Percentiles rank a stretch among this genome's conserved stretches.
phyloP scores from a whole-genome alignment of 2,888 invertebrate genomes.

The Drosophila yooni region DNA sequence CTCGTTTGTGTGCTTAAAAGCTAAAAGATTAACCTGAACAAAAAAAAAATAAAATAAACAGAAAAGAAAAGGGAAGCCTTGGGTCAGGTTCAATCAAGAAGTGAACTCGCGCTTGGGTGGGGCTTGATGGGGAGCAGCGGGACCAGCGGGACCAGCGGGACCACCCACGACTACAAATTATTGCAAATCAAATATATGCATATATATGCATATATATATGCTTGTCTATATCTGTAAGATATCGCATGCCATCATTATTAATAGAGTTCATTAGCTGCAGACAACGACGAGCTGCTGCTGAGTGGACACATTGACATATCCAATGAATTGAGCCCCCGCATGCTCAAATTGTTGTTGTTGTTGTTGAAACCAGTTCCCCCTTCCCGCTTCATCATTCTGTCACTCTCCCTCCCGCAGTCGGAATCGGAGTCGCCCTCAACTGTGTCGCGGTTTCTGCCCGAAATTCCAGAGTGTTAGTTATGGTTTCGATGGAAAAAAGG shows the following conservation, averaged over 20 bases:
- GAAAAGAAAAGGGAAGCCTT: neutral
- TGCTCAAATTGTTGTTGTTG: neutral
- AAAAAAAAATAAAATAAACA: neutral
- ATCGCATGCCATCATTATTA: conserved; percentile 49
- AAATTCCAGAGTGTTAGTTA: conserved; percentile 48
- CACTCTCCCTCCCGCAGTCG: neutral
- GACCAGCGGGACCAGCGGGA: neutral
- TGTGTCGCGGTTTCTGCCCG: conserved; percentile 11
- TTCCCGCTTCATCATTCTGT: too few relatives aligned
- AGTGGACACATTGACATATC: conserved; percentile 28
- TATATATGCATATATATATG: neutral
- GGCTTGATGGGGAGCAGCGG: neutral
- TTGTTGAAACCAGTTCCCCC: conserved; percentile 30
- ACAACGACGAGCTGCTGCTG: conserved; percentile 19
- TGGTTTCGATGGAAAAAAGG: conserved; percentile 66
- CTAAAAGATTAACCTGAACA: conserved; percentile 17
- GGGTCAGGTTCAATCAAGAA: conserved; percentile 26
- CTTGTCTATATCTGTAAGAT: conserved; percentile 19
- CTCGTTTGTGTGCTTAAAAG: conserved; percentile 34
- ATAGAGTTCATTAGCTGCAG: conserved; percentile 63
- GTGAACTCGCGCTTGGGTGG: conserved; percentile 1
- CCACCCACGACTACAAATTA: conserved; percentile 52
- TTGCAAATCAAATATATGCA: conserved; percentile 46
- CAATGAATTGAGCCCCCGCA: conserved; percentile 20
- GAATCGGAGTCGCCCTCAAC: neutral